Evolutionary conservation across 2,797 vertebrate genomes (phyloP).

Genomic region (Manis crassicaudata): DNA sequence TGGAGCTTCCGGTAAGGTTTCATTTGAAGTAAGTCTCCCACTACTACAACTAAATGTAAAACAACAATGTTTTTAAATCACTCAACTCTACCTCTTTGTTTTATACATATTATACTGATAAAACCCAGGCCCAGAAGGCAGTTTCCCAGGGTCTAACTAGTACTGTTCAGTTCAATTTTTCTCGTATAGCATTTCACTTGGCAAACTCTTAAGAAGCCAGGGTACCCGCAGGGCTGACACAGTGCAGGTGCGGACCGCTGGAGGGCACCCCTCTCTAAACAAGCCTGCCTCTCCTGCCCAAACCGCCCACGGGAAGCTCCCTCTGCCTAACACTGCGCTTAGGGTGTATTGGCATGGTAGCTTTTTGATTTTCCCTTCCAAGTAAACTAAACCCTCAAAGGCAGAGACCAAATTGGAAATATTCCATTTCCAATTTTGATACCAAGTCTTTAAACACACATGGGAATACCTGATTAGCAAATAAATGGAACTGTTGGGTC

Average conservation of each 20-base stretch:
- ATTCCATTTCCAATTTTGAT: background rate
- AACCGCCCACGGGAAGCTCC: background rate
- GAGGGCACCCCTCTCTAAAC: too few relatives aligned
- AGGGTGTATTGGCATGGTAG: rapidly evolving
- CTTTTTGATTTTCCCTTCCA: background rate
- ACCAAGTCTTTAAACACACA: background rate
- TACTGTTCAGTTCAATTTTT: background rate
- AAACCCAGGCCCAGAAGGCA: background rate
- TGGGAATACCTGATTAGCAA: background rate
- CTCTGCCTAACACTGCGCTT: background rate
- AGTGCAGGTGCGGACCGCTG: rapidly evolving
- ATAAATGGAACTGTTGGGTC: background rate
- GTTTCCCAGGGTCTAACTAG: background rate
- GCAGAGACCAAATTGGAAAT: background rate
- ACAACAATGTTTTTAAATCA: background rate
- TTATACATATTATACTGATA: background rate
- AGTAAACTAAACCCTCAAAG: background rate
- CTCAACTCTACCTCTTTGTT: background rate
- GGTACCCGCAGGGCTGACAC: background rate
- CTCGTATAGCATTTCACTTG: background rate
- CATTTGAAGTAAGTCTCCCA: background rate
- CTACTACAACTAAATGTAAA: background rate
- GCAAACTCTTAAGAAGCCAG: background rate
- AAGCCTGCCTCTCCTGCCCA: background rate
- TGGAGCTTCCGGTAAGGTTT: background rate